phyloP scores from a whole-genome alignment of 2,113 vertebrate species.

The Daboia siamensis region DNA sequence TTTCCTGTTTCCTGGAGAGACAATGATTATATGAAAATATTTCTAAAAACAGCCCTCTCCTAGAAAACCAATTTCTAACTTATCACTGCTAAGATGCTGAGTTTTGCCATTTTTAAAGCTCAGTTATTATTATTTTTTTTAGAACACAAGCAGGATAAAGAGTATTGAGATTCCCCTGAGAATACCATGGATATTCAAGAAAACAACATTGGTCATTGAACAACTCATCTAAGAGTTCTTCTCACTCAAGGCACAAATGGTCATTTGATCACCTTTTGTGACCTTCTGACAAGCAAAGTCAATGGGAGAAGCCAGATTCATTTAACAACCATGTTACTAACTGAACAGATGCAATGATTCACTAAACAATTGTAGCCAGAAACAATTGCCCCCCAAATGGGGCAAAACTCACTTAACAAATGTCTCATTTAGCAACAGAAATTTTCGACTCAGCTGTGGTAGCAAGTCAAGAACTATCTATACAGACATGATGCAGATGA shows the following conservation, averaged over 20 bases:
- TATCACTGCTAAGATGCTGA: conserved; percentile 52
- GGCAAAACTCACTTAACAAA: not conserved
- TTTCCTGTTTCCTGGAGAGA: conserved; percentile 54
- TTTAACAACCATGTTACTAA: not conserved
- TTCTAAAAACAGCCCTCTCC: conserved; percentile 1
- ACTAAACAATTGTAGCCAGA: not conserved
- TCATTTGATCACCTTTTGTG: not conserved
- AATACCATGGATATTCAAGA: not conserved
- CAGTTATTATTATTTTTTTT: conserved; percentile 39
- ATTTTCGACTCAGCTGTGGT: no score
- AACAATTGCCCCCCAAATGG: not conserved
- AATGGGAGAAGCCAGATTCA: not conserved
- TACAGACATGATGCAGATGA: conserved; percentile 48
- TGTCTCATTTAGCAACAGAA: no score
- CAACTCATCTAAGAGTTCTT: not conserved
- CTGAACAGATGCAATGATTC: not conserved
- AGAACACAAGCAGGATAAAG: not conserved
- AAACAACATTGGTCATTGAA: not conserved
- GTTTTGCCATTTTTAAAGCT: conserved; percentile 53
- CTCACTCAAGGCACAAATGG: not conserved
- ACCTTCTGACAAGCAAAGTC: not conserved
- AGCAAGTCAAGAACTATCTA: no score
- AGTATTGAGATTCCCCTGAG: not conserved
- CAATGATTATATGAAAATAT: conserved; percentile 43
- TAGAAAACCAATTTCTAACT: conserved; percentile 58